Evolutionary conservation across 1,140 invertebrate species (phyloP), one percentile per base, ranked within the genome.

Genomic region (Achatina immaculata): DNA sequence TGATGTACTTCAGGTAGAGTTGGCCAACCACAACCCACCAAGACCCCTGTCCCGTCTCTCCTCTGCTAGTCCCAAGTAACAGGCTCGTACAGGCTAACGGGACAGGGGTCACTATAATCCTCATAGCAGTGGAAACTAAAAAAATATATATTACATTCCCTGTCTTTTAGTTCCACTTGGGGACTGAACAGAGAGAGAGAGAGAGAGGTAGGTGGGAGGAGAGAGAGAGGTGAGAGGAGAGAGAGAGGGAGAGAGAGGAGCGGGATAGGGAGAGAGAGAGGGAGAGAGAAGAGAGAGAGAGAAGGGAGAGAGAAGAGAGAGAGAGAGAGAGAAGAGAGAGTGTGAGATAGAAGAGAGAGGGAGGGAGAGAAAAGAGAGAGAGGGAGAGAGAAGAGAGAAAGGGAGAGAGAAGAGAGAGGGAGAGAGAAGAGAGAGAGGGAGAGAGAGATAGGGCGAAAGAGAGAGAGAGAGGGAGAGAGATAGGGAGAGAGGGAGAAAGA

Each of bases 401-500:
- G 24, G 48, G 24, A 11, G 24, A 24, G 24, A 24, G 24, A 24
- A 51, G 48, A 51, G 24, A 51, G 24, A 24, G 48, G 48, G 48
- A 51, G 48, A 51, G 11, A 51, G 48, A 51, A 24, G 24, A 51
- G 24, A 51, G 24, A 14, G 24, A 24, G 24, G 24, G 24, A 24
- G n/a, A n/a, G n/a, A n/a, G n/a, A n/a, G n/a, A n/a, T n/a, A n/a
- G n/a, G n/a, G n/a, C n/a, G n/a, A n/a, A 51, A 14, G 24, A 24
- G 48, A 24, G 24, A 51, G 48, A 51, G 24, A 51, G 24, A 51
- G 24, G 24, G 48, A 51, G 24, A 14, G 48, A 51, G 48, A 51
- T 11, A 68, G 65, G 31, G 65, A 68, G 65, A 68, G 65, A 68
- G 65, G 31, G 65, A 68, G 28, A 14, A 28, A 68, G 28, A 68